Evolutionary conservation across 2,888 invertebrate genomes (phyloP).

Genomic region (Watsonalla binaria): DNA sequence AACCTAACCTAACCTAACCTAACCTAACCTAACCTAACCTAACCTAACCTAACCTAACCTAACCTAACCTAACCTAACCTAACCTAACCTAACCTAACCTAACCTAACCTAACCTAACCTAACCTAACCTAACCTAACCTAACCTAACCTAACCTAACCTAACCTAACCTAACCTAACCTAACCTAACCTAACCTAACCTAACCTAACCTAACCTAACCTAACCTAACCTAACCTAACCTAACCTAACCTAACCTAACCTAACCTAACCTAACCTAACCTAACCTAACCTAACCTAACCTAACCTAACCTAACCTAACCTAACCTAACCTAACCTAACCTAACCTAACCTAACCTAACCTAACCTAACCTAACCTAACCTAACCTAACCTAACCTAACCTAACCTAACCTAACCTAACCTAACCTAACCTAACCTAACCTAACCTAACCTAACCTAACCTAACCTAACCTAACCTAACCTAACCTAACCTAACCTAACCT

Average conservation of each 20-base stretch:
- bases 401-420: conserved; percentile 7
- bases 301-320: conserved; percentile 6
- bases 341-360: conserved; percentile 7
- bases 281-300: conserved; percentile 6
- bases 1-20: conserved; percentile 3
- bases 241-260: conserved; percentile 8
- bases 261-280: conserved; percentile 6
- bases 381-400: conserved; percentile 7
- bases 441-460: conserved; percentile 5
- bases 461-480: conserved; percentile 3
- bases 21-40: conserved; percentile 4
- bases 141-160: conserved; percentile 7
- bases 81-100: conserved; percentile 9
- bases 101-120: conserved; percentile 6
- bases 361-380: conserved; percentile 7
- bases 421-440: conserved; percentile 6
- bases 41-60: conserved; percentile 5
- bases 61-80: conserved; percentile 4
- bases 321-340: conserved; percentile 7
- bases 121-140: conserved; percentile 6
- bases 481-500: conserved; percentile 3
- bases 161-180: conserved; percentile 3
- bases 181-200: conserved; percentile 6
- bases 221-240: conserved; percentile 10
- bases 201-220: conserved; percentile 9